Conservation (phyloP, 2,113 vertebrate genomes). For the Epinephelus lanceolatus region DNA sequence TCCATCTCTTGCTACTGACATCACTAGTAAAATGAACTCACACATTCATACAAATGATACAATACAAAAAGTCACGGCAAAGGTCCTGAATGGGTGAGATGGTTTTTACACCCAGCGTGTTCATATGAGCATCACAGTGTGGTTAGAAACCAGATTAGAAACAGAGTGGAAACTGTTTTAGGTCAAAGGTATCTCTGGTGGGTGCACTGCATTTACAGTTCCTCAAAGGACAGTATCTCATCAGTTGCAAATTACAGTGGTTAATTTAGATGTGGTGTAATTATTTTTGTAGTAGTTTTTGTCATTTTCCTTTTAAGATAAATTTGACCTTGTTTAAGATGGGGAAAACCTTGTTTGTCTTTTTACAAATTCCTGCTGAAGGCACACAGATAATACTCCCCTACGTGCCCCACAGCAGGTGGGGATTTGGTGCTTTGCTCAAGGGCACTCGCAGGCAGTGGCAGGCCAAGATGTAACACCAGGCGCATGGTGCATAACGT, state of each 20-base stretch:
- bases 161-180: conserved; percentile 34
- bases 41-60: conserved; percentile 3
- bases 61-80: neutral
- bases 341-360: neutral
- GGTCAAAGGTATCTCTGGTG: conserved; percentile 1
- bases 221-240: neutral
- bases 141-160: conserved; percentile 43
- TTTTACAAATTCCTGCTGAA: neutral
- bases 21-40: neutral
- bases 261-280: neutral
- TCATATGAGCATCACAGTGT: conserved; percentile 14
- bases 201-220: conserved; percentile 3
- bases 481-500: conserved; percentile 19
- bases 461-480: conserved; percentile 33
- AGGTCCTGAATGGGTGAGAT: conserved; percentile 34
- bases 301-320: neutral
- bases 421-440: conserved; percentile 30
- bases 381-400: neutral
- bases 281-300: too few relatives aligned
- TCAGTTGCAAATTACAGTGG: neutral
- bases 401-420: neutral
- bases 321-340: neutral
- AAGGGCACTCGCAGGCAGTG: conserved; percentile 19
- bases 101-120: conserved; percentile 45
- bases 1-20: neutral